Evolutionary conservation across 2,797 vertebrate genomes (phyloP).

Genomic region (Phylloscopus collybita): DNA sequence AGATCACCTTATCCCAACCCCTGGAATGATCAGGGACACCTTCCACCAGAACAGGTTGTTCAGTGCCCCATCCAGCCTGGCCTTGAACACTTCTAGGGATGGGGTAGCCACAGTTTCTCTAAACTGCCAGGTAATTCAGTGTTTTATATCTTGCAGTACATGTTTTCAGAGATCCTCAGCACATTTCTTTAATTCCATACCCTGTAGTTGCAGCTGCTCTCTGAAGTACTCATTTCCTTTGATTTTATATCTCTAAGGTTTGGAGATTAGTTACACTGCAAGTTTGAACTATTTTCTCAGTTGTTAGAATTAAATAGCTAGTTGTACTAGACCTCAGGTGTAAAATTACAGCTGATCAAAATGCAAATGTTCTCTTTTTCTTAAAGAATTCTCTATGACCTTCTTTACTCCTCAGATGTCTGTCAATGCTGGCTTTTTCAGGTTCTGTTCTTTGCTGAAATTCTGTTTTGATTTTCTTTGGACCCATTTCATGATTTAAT

Average conservation of each 20-base stretch:
- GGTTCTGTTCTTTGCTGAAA: background rate
- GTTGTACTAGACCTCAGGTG: conserved; percentile 37
- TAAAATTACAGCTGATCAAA: conserved; percentile 44
- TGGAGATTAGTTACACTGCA: conserved; percentile 1
- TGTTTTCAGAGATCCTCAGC: background rate
- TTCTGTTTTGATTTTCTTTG: conserved; percentile 24
- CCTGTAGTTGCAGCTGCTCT: background rate
- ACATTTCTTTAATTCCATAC: background rate
- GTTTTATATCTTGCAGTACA: background rate
- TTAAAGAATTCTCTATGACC: background rate
- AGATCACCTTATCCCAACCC: background rate
- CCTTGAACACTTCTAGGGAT: background rate
- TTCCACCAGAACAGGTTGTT: background rate
- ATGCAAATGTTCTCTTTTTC: conserved; percentile 24
- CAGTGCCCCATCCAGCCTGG: background rate
- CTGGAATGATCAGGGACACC: background rate
- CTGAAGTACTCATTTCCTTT: background rate
- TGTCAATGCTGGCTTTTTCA: background rate
- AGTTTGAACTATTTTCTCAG: conserved; percentile 25
- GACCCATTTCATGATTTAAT: background rate
- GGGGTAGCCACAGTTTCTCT: background rate
- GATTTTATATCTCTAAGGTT: conserved; percentile 26
- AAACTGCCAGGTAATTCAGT: background rate
- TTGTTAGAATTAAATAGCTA: conserved; percentile 43
- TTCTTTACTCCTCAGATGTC: background rate